phyloP scores from a whole-genome alignment of 2,113 vertebrate species.

The Leuciscus idus region DNA sequence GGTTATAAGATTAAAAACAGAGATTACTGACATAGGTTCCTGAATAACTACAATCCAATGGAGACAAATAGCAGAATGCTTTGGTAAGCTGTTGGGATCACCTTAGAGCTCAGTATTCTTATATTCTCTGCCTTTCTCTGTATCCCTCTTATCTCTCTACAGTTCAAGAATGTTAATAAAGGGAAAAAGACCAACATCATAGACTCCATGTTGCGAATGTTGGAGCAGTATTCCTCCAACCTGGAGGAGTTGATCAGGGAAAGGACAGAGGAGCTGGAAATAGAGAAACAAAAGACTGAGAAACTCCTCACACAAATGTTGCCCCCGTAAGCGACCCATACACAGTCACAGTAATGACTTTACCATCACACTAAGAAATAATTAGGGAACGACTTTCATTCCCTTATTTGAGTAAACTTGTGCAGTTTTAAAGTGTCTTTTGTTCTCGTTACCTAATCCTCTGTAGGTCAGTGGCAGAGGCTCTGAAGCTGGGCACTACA shows the following conservation, averaged over 20 bases:
- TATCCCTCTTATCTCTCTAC: neutral
- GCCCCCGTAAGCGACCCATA: slow-evolving; percentile 71
- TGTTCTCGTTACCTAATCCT: slow-evolving; percentile 6
- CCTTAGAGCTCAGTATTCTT: neutral
- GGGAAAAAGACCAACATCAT: slow-evolving; percentile 75
- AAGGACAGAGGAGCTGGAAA: slow-evolving; percentile 81
- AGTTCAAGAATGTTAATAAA: slow-evolving; percentile 75
- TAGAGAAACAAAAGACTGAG: slow-evolving; percentile 84
- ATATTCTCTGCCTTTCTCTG: neutral
- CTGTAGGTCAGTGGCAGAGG: slow-evolving; percentile 79
- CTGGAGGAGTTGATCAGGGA: slow-evolving; percentile 82
- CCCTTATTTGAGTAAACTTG: neutral
- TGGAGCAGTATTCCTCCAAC: slow-evolving; percentile 83
- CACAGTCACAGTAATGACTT: neutral
- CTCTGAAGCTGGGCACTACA: slow-evolving; percentile 72
- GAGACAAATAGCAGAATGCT: neutral
- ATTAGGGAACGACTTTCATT: neutral
- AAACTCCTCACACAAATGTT: slow-evolving; percentile 82
- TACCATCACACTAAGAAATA: neutral
- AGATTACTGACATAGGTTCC: neutral
- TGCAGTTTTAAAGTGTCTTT: neutral
- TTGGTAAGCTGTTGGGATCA: neutral
- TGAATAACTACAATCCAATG: neutral
- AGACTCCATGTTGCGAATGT: slow-evolving; percentile 73
- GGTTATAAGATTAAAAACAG: neutral